Evolutionary conservation across 1,140 invertebrate species (phyloP), one percentile per base, ranked within the genome.

Genomic region (Lepidurus arcticus): DNA sequence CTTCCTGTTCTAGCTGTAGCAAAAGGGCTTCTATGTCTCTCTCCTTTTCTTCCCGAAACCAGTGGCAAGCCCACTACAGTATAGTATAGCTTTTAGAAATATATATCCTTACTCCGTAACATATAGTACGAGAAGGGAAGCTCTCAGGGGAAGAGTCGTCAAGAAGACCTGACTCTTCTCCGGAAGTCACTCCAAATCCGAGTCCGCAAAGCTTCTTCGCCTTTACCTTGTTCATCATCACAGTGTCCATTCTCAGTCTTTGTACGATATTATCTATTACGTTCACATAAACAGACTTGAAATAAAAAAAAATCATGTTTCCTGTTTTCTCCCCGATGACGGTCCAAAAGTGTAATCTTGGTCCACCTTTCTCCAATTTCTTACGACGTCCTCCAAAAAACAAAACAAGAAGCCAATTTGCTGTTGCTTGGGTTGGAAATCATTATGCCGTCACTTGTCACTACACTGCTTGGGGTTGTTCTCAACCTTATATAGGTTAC

Each of bases 1-100:
- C 53, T 65, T 65, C 53, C 53, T 65, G 53, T 65, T 65, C 53
- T 65, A 65, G 53, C 8, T 16, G 53, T 11, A 65, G 53, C 53
- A 65, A 65, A 65, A 65, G 53, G 53, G 13, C 53, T 16, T 65
- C 13, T 65, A 34, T 3, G 34, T 34, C 21, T 65, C 21, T 65
- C 45, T 47, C 45, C 45, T 47, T 47, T 47, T 9, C 53, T 65
- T 34, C n/a, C 53, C 53, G 53, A 65, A 65, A 65, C n/a, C 53
- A 65, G 13, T 65, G 53, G 53, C 34, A 34, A 34, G 34, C 53
- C 21, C 21, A 13, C 53, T 65, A 65, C 21, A 65, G 16, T 65
- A 13, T 65, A 34, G 34, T 34, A 34, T 65, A 65, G 53, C 53
- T 65, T 65, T 65, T 16, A 65, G 53, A 65, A 65, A 65, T 65